Base-by-base conservation (phyloP, 2,113 vertebrate genomes). In the Macroglossus sobrinus region DNA sequence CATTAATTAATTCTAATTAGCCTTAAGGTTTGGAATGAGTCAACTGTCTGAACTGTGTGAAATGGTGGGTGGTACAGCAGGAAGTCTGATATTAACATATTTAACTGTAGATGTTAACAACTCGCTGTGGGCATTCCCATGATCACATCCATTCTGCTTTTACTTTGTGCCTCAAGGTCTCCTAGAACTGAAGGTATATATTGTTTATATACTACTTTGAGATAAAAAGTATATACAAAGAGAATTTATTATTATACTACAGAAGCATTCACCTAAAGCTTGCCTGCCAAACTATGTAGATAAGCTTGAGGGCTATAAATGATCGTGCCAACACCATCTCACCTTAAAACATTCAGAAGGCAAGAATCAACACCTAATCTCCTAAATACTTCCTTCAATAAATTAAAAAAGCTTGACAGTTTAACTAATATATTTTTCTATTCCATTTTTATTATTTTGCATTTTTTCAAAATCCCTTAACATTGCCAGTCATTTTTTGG, bases 1-100 rank as follows among this genome's bases (percentile, higher is more conserved):
- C 85, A 63, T 76, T 97, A 95, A 91, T 97, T 97, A 95, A 97
- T 95, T 95, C 89, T 91, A 72, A 94, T 94, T 72, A 80, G 74
- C 28, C 71, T 89, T 68, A 71, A 96, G 86, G 81, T 66, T 96
- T 82, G 74, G 43, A 93, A 80, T 91, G 89, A 98, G 68, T 97
- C 97, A 96, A 15, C 57, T 69, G 19, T 45, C 63, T 92, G 47
- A 96, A 72, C 7, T 66, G 91, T 96, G 93, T 76, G 81, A 95
- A 94, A 22, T 5, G 8, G 92, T 95, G 97, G 93, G 94, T 50
- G 88, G 88, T 40, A 22, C 72, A 38, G 40, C 74, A 86, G 93
- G 94, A 97, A 93, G 57, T 76, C 66, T 95, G 57, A 66, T 43
- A 88, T 24, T 89, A 63, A 84, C 72, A 79, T 75, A 59, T 40